Percentiles rank a stretch among this genome's conserved stretches.
Conservation (phyloP, 2,113 vertebrate species). For the Andinoacara biseriatus region DNA sequence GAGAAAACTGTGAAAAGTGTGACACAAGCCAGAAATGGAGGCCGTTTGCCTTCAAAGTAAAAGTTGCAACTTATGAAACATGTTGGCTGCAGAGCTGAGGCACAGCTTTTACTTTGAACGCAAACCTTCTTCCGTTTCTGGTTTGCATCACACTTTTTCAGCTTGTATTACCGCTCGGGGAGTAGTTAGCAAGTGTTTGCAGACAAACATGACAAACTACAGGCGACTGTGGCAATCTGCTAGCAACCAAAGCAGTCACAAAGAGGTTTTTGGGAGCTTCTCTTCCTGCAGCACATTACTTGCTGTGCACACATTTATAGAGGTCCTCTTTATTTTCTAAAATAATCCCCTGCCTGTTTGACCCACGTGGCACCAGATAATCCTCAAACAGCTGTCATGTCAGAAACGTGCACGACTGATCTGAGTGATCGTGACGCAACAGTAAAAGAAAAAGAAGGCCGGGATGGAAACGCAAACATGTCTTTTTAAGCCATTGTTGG, state of each 20-base stretch:
- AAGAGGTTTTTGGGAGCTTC: background rate
- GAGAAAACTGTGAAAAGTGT: background rate
- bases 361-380: slow-evolving; percentile 67
- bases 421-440: slow-evolving; percentile 39
- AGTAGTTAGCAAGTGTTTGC: background rate
- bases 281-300: background rate
- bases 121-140: no score
- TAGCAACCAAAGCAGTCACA: background rate
- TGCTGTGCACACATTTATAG: slow-evolving; percentile 23
- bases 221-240: background rate
- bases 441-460: background rate
- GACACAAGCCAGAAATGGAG: background rate
- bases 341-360: slow-evolving; percentile 63
- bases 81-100: background rate
- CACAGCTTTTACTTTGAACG: background rate
- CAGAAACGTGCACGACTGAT: slow-evolving; percentile 55
- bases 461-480: background rate
- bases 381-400: slow-evolving; percentile 71
- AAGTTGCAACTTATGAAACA: background rate
- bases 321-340: slow-evolving; percentile 30
- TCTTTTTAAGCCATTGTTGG: background rate
- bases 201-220: background rate
- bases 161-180: background rate
- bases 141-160: background rate
- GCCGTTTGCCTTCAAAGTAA: no score